A percentile compares a stretch with the other conserved stretches of the same genome.
Conservation (phyloP, 2,797 vertebrate species). For the Erithacus rubecula region DNA sequence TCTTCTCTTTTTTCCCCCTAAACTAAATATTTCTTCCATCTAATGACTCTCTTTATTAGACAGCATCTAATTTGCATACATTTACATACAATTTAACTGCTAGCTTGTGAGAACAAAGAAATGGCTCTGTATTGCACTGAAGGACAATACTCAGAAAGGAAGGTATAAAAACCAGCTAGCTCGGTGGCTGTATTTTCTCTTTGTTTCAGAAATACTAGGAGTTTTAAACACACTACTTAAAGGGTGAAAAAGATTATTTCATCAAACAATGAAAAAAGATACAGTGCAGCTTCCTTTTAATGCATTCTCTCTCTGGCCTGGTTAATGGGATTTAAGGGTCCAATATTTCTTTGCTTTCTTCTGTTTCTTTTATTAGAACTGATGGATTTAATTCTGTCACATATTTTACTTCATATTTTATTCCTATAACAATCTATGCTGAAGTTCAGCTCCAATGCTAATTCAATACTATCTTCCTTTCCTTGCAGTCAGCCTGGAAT, state of each 20-base stretch:
- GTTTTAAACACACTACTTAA: constrained; percentile 75
- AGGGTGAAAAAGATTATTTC: constrained; percentile 79
- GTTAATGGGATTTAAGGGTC: constrained; percentile 75
- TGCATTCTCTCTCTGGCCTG: constrained; percentile 66
- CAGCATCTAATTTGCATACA: constrained; percentile 86
- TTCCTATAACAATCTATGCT: constrained; percentile 66
- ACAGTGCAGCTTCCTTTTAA: constrained; percentile 73
- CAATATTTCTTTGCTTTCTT: constrained; percentile 71
- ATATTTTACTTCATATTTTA: constrained; percentile 71
- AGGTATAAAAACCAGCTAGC: constrained; percentile 80
- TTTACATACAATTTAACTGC: constrained; percentile 88
- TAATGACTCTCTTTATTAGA: constrained; percentile 87
- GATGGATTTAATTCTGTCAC: constrained; percentile 70
- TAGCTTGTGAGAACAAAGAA: constrained; percentile 85
- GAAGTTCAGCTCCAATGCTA: constrained; percentile 66
- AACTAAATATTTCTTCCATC: constrained; percentile 87
- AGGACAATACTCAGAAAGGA: constrained; percentile 81
- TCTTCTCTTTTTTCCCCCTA: constrained; percentile 62
- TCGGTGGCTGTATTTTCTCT: constrained; percentile 76
- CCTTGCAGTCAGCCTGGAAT: constrained; percentile 44
- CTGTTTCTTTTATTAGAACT: constrained; percentile 73
- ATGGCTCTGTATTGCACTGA: constrained; percentile 80
- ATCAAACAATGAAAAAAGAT: constrained; percentile 76
- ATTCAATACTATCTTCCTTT: constrained; percentile 59
- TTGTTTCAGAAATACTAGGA: constrained; percentile 80